Evolutionary conservation across 2,888 invertebrate species (phyloP).

Genomic region (Andrena camellia): DNA sequence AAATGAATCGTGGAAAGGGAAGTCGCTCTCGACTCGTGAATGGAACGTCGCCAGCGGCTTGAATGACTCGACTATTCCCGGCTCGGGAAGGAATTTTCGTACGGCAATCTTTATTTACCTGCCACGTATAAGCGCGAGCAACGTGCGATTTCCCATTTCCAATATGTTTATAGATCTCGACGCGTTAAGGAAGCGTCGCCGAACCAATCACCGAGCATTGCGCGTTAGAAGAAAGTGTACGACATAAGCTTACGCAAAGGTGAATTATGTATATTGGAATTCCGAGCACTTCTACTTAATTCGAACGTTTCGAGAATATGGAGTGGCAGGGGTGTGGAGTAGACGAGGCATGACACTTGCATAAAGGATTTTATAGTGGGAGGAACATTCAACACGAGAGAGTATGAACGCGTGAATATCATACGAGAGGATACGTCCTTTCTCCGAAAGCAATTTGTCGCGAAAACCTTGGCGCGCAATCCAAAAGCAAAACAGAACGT

Average conservation of each 20-base stretch:
- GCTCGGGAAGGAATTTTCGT: slow-evolving; percentile 63
- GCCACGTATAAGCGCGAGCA: slow-evolving; percentile 47
- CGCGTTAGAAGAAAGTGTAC: background rate
- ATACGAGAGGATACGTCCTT: slow-evolving; percentile 22
- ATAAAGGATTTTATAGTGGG: background rate
- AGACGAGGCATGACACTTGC: background rate
- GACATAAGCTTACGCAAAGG: background rate
- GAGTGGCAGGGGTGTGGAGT: background rate
- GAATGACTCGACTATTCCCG: slow-evolving; percentile 72
- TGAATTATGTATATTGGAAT: background rate
- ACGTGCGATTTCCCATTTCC: slow-evolving; percentile 63
- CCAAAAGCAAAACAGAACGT: slow-evolving; percentile 71
- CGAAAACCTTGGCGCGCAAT: slow-evolving; percentile 70
- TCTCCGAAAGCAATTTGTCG: slow-evolving; percentile 63
- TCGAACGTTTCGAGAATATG: background rate
- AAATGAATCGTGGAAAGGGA: slow-evolving; percentile 37
- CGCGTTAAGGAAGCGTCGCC: slow-evolving; percentile 16
- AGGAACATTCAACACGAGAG: background rate
- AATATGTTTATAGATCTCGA: slow-evolving; percentile 57
- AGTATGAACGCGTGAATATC: slow-evolving; percentile 1
- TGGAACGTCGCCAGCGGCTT: slow-evolving; percentile 55
- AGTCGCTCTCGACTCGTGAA: slow-evolving; percentile 40
- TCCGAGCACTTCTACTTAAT: background rate
- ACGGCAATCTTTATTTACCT: slow-evolving; percentile 61
- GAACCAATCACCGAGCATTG: background rate